Evolutionary conservation across 2,113 vertebrate genomes (phyloP), one percentile per base, ranked within the genome.

Genomic region (Corythornis madagascariensis): DNA sequence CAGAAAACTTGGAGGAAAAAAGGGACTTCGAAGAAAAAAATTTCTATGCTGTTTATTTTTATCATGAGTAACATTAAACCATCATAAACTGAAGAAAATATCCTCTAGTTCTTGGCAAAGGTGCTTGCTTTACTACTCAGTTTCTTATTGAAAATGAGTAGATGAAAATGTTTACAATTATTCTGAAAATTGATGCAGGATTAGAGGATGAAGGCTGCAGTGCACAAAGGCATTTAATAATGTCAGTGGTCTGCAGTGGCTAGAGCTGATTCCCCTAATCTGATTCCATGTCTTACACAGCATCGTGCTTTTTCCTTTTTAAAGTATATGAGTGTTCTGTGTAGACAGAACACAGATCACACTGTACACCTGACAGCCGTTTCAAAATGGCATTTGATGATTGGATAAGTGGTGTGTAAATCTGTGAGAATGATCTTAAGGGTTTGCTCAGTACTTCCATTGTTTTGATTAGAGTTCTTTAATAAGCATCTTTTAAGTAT

Each of bases 351-450:
- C 31, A 65, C 48, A 91, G 65, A 55, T 77, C 16, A 40, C 4
- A 7, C 70, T 73, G 61, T 61, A 72, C 74, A 95, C 67, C 74
- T 93, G 83, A 86, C 45, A 96, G 78, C 66, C 70, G 65, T 61
- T 93, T 86, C 29, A 59, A 89, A 94, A 92, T 89, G 90, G 67
- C 81, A 57, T 93, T 90, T 95, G 94, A 90, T 73, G 66, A 82
- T 50, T 67, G 55, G 92, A 93, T 72, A 88, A 96, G 84, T 52
- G 75, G 60, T 45, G 31, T 69, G 55, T 64, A 84, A 61, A 84
- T 86, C 92, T 65, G 53, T 42, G 71, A 94, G 70, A 90, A 90
- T 16, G 33, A 79, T 85, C 82, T 94, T 93, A 94, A 92, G 75
- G 55, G 60, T 93, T 93, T 94, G 59, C 71, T 82, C 80, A 79